Evolutionary conservation across 1,140 invertebrate genomes (phyloP).

Genomic region (Palaemon carinicauda): DNA sequence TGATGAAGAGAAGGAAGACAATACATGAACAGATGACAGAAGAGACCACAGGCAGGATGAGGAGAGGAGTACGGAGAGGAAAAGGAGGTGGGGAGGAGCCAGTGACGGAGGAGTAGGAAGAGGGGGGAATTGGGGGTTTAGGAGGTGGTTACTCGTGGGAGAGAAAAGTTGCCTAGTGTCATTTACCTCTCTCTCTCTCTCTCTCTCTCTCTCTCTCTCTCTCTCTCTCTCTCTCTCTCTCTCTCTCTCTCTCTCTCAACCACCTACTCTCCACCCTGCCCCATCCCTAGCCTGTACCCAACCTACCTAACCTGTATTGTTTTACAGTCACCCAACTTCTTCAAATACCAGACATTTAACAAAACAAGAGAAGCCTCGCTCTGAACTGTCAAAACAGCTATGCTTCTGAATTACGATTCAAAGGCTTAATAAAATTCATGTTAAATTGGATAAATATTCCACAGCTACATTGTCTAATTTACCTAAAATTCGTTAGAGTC

Average conservation of each 20-base stretch:
- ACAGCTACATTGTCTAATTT: too few relatives aligned
- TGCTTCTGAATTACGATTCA: too few relatives aligned
- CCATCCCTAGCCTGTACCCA: neutral
- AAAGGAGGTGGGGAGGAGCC: neutral
- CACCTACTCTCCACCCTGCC: neutral
- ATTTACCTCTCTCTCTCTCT: neutral
- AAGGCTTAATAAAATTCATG: too few relatives aligned
- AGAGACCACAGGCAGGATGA: neutral
- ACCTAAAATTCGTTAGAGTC: too few relatives aligned
- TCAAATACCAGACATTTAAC: too few relatives aligned
- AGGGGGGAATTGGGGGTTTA: neutral
- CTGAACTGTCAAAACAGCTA: too few relatives aligned
- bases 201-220: neutral
- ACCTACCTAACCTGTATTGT: too few relatives aligned
- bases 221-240: constrained; percentile 14
- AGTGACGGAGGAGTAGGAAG: neutral
- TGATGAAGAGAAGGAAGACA: neutral
- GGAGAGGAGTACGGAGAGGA: neutral
- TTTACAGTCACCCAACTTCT: too few relatives aligned
- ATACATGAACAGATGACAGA: neutral
- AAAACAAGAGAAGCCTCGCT: too few relatives aligned
- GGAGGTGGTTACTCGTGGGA: neutral
- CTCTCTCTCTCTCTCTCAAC: neutral
- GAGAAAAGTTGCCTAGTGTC: neutral
- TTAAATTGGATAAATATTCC: too few relatives aligned